Evolutionary conservation across 2,888 invertebrate species (phyloP).

Genomic region (Dynastes maya): DNA sequence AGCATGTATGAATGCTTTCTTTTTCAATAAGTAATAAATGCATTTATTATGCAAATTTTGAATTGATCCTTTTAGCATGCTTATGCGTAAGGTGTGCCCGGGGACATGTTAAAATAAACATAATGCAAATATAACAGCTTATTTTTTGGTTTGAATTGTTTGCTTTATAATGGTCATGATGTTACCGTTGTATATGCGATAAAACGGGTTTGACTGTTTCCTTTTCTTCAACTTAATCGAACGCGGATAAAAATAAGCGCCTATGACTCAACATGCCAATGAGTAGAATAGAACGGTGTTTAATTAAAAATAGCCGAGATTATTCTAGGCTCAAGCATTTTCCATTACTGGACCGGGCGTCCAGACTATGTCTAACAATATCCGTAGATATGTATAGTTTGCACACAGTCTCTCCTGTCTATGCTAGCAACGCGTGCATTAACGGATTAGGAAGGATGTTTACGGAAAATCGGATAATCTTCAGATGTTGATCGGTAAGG

Average conservation of each 20-base stretch:
- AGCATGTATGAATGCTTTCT: not conserved
- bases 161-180: not conserved
- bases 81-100: not conserved
- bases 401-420: not conserved
- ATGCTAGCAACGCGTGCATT: not conserved
- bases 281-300: slow-evolving; percentile 22
- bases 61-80: slow-evolving; percentile 3
- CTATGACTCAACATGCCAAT: slow-evolving; percentile 33
- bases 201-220: not conserved
- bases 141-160: not conserved
- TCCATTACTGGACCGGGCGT: slow-evolving; percentile 21
- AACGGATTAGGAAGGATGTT: not conserved
- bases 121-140: not conserved
- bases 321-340: slow-evolving; percentile 25
- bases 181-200: not conserved
- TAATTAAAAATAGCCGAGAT: slow-evolving; percentile 37
- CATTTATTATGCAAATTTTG: slow-evolving; percentile 21
- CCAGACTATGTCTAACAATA: slow-evolving; percentile 13
- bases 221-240: slow-evolving; percentile 8
- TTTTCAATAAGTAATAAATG: slow-evolving; percentile 28
- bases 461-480: not conserved
- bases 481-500: not conserved
- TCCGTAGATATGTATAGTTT: not conserved
- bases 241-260: slow-evolving; percentile 17
- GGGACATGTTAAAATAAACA: not conserved